Evolutionary conservation across 2,113 vertebrate species (phyloP).

Genomic region (Lepisosteus oculatus): DNA sequence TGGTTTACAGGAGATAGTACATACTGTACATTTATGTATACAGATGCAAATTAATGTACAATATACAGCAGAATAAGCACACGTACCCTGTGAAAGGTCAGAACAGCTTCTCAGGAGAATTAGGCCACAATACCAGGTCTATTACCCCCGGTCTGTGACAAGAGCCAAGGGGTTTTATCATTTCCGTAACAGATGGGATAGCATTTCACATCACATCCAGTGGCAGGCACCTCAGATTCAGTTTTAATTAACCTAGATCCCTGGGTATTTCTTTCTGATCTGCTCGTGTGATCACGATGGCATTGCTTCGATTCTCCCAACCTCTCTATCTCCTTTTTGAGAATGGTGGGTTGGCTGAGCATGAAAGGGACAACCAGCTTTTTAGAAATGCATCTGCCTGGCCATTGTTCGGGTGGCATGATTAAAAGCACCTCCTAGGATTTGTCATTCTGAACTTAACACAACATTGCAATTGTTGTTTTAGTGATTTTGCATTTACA

Average conservation of each 20-base stretch:
- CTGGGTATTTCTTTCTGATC: slow-evolving; percentile 49
- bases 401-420: not conserved
- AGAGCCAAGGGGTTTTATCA: slow-evolving; percentile 34
- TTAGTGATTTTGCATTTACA: not conserved
- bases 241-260: slow-evolving; percentile 62
- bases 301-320: not conserved
- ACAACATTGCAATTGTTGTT: not conserved
- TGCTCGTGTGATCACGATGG: slow-evolving; percentile 10
- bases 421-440: too few species aligned
- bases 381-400: not conserved
- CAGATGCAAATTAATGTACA: too few species aligned
- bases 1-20: too few species aligned
- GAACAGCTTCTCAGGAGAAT: not conserved
- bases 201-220: slow-evolving; percentile 25
- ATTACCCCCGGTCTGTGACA: not conserved
- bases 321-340: not conserved
- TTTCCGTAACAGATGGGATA: slow-evolving; percentile 50
- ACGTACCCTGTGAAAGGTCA: not conserved
- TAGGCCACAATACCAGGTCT: not conserved
- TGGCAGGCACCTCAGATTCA: slow-evolving; percentile 32
- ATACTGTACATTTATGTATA: too few species aligned
- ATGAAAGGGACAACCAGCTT: slow-evolving; percentile 2
- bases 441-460: not conserved
- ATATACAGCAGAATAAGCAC: too few species aligned
- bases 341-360: not conserved